phyloP scores from a whole-genome alignment of 1,140 invertebrate genomes.

The Drosophila kurseongensis region DNA sequence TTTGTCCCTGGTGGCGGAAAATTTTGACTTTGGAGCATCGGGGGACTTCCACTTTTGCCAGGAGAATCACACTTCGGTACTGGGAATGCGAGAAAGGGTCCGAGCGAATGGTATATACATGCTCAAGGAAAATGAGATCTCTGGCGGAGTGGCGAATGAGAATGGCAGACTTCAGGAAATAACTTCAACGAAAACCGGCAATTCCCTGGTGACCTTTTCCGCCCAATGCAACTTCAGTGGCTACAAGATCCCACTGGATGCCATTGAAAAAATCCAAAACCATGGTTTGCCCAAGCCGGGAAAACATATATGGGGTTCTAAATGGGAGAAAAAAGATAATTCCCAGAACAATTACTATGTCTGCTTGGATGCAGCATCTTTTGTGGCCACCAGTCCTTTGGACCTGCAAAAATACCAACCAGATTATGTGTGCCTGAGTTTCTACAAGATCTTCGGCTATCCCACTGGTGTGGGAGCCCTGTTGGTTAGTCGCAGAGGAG shows the following conservation, averaged over 20 bases:
- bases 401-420: conserved; percentile 90
- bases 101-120: conserved; percentile 85
- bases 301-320: conserved; percentile 23
- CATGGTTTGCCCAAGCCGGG: conserved; percentile 86
- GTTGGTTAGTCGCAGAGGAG: conserved; percentile 90
- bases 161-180: not conserved
- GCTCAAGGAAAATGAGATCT: conserved; percentile 85
- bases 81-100: conserved; percentile 93
- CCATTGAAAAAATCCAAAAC: conserved; percentile 89
- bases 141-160: not conserved
- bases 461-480: conserved; percentile 97
- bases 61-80: conserved; percentile 97
- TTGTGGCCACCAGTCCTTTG: conserved; percentile 91
- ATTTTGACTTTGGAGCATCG: conserved; percentile 88
- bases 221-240: conserved; percentile 98
- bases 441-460: conserved; percentile 99
- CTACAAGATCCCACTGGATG: conserved; percentile 92
- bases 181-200: conserved; percentile 47
- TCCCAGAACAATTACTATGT: conserved; percentile 89
- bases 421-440: conserved; percentile 96
- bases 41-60: conserved; percentile 92
- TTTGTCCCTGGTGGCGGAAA: conserved; percentile 93
- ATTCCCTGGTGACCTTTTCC: conserved; percentile 93
- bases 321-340: conserved; percentile 1
- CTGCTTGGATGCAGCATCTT: conserved; percentile 94